phyloP scores from a whole-genome alignment of 2,113 vertebrate species.

The Bombycilla garrulus region DNA sequence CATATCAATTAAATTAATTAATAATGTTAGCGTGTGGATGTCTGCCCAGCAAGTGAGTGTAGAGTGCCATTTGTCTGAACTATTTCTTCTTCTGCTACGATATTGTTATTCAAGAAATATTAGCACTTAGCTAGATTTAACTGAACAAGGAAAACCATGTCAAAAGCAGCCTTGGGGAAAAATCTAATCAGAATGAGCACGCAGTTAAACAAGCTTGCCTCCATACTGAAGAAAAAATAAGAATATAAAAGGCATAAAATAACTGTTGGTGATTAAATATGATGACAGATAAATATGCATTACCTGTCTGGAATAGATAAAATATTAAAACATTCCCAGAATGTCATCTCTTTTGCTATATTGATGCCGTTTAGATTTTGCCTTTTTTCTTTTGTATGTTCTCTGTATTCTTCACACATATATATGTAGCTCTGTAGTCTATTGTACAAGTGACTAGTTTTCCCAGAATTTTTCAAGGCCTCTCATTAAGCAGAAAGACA shows the following conservation, averaged over 20 bases:
- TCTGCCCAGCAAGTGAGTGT: background rate
- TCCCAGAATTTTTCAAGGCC: background rate
- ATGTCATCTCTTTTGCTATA: background rate
- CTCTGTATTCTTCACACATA: background rate
- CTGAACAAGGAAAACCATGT: constrained; percentile 6
- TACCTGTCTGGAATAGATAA: background rate
- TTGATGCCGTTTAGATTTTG: background rate
- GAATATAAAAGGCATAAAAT: background rate
- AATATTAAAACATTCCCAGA: background rate
- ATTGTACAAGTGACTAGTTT: too few species aligned
- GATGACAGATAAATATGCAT: background rate
- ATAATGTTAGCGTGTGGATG: background rate
- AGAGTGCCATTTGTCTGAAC: background rate
- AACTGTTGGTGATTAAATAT: background rate
- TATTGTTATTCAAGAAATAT: background rate
- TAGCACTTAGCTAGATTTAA: background rate
- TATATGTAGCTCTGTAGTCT: background rate
- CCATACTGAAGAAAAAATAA: background rate
- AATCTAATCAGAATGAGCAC: constrained; percentile 1
- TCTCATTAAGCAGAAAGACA: background rate
- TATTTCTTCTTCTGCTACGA: background rate
- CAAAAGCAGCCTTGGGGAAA: background rate
- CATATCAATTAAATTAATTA: constrained; percentile 20
- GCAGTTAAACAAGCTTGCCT: background rate
- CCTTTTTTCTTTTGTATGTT: background rate